Base-by-base conservation (phyloP, 2,113 vertebrate genomes). In the Calyptommatus sinebrachiatus region DNA sequence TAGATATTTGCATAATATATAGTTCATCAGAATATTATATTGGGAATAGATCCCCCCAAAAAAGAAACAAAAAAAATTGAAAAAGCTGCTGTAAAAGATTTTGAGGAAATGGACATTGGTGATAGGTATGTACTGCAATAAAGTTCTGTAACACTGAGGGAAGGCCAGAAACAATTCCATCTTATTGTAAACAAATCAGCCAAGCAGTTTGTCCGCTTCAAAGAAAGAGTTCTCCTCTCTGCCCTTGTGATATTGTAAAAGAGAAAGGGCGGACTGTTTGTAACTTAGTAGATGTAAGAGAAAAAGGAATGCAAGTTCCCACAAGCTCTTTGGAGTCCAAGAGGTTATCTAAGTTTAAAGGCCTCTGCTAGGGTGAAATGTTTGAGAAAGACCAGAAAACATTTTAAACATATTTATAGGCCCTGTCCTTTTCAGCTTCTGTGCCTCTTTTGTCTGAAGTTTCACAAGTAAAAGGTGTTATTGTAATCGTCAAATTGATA, bases 261-360 rank as follows among this genome's bases (percentile, higher is more conserved):
- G 50, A 31, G 41, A 76, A 70, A 46, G n/a, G 46, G 35, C 7
- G 2, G 22, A 24, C 24, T 41, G 6, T 20, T 18, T 61, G 8
- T 48, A 31, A 24, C 11, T 12, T 41, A 69, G 8, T 69, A 69
- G 35, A 16, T 75, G 69, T 35, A 69, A 75, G 65, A 31, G 16
- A 60, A 67, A 71, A 48, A 87, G 86, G 89, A 88, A 90, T 73
- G 72, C 84, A 87, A 82, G 53, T 88, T 90, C 88, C 88, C 86
- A 90, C 83, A 82, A 85, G 88, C 85, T 48, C 66, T 76, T 70
- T 35, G 24, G 87, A 85, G 93, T 92, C 78, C 90, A 85, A 96
- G 91, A 93, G 93, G 95, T 95, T 95, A 95, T 95, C 94, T 87
- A 78, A 71, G n/a, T 68, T 84, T 76, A 90, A 92, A 95, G 92